Base-by-base conservation (phyloP, 2,888 invertebrate genomes). In the Hydriomena furcata region DNA sequence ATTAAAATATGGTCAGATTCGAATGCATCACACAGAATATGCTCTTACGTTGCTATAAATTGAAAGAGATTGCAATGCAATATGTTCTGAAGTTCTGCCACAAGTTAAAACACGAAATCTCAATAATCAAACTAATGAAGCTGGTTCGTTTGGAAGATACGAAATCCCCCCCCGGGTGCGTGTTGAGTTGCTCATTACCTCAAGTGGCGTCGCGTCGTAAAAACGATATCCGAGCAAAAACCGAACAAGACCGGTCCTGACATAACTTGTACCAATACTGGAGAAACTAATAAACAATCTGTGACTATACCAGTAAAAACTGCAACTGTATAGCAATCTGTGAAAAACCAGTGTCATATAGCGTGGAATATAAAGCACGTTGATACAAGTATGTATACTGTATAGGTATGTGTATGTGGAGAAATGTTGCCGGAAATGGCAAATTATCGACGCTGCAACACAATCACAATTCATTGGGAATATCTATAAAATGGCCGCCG, bases 361-460 rank as follows among this genome's bases (percentile, higher is more conserved):
- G 23, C 23, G 21, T 13, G 24, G 3, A 6, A 30, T 30, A 36
- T 25, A 17, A 24, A 25, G 21, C 8, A 38, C 20, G 37, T 13
- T 17, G n/a, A n/a, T n/a, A n/a, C n/a, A n/a, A n/a, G n/a, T n/a
- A n/a, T n/a, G n/a, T n/a, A n/a, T n/a, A n/a, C n/a, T n/a, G n/a
- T n/a, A 31, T 10, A 12, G 35, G 10, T 13, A n/a, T 8, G 10
- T 21, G 30, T n/a, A 17, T 58, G 48, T 57, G 52, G 63, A 68
- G 67, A 68, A 67, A 68, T 70, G 71, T 73, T 74, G 69, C 68
- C 74, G 79, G 79, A 79, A 76, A 76, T 66, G 69, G 68, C 68
- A 65, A 66, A 66, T 63, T 65, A 63, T 58, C 41, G 45, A 41
- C 41, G 50, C 34, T 25, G 41, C 43, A 25, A 24, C 32, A 42